These are phyloP conservation scores for Agrilus mali DNA, from an alignment of 2,888 invertebrate genomes.

Conservation along the genomic window DNA sequence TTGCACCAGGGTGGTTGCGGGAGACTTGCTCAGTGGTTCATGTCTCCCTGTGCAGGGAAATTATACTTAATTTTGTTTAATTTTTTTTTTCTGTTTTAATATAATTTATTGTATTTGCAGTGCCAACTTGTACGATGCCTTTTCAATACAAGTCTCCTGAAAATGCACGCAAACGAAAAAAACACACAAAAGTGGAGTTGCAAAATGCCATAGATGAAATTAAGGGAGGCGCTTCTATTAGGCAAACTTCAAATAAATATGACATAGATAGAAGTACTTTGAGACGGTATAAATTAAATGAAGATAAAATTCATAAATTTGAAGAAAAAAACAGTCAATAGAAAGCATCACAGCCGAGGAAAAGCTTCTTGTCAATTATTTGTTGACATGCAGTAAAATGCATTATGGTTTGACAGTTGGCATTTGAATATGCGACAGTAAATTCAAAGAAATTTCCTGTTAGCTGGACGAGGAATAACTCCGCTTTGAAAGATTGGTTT, in stretches of 20 bases:
- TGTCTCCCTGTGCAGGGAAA: too few species aligned
- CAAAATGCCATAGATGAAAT: background rate
- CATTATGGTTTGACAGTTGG: conserved; percentile 3
- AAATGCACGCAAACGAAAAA: conserved; percentile 1
- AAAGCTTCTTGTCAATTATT: conserved; percentile 2
- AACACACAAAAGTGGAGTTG: background rate
- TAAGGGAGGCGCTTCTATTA: conserved; percentile 1
- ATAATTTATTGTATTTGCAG: background rate
- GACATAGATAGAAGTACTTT: background rate
- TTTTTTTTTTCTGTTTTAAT: background rate
- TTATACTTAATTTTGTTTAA: too few species aligned
- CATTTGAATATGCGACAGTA: conserved; percentile 1
- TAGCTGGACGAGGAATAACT: conserved; percentile 1
- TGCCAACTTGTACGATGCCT: background rate
- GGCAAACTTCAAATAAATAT: background rate
- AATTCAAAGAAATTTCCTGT: conserved; percentile 1
- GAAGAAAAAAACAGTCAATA: background rate
- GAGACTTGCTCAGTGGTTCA: background rate
- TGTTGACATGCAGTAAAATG: conserved; percentile 2
- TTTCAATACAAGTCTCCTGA: background rate
- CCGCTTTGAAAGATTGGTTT: conserved; percentile 3
- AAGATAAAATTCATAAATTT: background rate
- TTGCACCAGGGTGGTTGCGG: background rate
- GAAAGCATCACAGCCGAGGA: background rate
- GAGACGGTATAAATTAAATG: background rate